Percentiles rank a stretch among this genome's conserved stretches.
Conservation (phyloP, 2,797 vertebrate species). For the Danio kyathit region DNA sequence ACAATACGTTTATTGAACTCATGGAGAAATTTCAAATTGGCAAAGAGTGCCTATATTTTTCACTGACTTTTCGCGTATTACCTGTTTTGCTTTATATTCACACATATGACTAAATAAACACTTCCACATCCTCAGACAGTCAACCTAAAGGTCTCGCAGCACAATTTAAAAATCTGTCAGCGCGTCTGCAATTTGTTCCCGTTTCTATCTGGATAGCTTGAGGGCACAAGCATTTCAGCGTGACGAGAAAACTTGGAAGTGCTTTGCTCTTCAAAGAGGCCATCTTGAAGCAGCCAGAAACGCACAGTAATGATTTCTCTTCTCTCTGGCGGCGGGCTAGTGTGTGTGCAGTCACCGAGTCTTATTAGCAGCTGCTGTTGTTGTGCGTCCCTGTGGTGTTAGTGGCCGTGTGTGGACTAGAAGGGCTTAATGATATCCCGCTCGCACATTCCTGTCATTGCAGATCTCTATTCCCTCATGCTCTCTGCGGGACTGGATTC, state of each 20-base stretch:
- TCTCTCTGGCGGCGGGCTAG: slow-evolving; percentile 34
- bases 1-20: no score
- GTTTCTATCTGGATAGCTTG: slow-evolving; percentile 8
- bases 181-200: slow-evolving; percentile 14
- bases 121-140: not conserved
- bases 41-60: not conserved
- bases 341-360: slow-evolving; percentile 48
- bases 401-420: slow-evolving; percentile 54
- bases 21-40: not conserved
- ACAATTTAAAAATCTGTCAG: slow-evolving; percentile 31
- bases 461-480: slow-evolving; percentile 73
- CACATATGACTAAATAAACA: not conserved
- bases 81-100: slow-evolving; percentile 11
- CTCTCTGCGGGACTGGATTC: slow-evolving; percentile 66
- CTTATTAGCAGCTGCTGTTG: slow-evolving; percentile 65
- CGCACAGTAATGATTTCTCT: slow-evolving; percentile 49
- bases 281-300: slow-evolving; percentile 60
- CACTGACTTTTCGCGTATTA: not conserved
- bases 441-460: slow-evolving; percentile 76
- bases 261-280: slow-evolving; percentile 51
- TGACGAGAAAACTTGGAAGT: slow-evolving; percentile 14
- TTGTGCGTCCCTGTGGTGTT: slow-evolving; percentile 65
- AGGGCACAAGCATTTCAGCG: slow-evolving; percentile 14
- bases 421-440: slow-evolving; percentile 78
- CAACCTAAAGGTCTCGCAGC: not conserved